Base-by-base conservation (phyloP, 2,797 vertebrate species). In the Hyperoplus immaculatus region DNA sequence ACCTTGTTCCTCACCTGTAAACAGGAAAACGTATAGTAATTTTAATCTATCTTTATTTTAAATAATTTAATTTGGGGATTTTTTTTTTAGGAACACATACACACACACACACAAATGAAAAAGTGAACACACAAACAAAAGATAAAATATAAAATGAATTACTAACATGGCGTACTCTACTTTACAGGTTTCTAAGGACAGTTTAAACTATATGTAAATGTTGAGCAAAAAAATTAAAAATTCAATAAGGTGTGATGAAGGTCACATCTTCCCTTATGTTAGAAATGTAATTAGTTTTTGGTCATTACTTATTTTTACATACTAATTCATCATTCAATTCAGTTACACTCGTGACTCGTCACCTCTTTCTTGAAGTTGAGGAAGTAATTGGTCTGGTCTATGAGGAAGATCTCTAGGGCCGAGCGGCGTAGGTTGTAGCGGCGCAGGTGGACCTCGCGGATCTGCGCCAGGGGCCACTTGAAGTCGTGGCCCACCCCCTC, bases 281-380 rank as follows among this genome's bases (percentile, higher is more conserved):
- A 29, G 7, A n/a, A 41, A 50, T 16, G 38, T 4, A 59, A 50
- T 41, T 39, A 2, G 49, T 6, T 43, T 18, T 0, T 21, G 0
- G 16, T 53, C 8, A 43, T 9, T 10, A 8, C 14, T 4, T 6
- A 16, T n/a, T 47, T 45, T 49, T 15, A 21, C 2, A 18, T 29
- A 29, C 29, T 29, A 29, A 29, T 29, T 29, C 29, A 29, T 29
- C 29, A 29, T 29, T 29, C 2, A 6, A 18, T 16, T 11, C 29
- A 5, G 13, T 42, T n/a, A 9, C 6, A n/a, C 12, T 14, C 55
- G 11, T 39, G 12, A 15, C 66, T 63, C 8, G 6, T 80, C 81
- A 98, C 97, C 96, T 99, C 97, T 74, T 99, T 99, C 90, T 96
- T 97, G 82, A 99, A 99, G 94, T 99, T 99, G 68, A 99, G 96